Evolutionary conservation across 2,113 vertebrate genomes (phyloP).

Genomic region (Rhinichthys klamathensis): DNA sequence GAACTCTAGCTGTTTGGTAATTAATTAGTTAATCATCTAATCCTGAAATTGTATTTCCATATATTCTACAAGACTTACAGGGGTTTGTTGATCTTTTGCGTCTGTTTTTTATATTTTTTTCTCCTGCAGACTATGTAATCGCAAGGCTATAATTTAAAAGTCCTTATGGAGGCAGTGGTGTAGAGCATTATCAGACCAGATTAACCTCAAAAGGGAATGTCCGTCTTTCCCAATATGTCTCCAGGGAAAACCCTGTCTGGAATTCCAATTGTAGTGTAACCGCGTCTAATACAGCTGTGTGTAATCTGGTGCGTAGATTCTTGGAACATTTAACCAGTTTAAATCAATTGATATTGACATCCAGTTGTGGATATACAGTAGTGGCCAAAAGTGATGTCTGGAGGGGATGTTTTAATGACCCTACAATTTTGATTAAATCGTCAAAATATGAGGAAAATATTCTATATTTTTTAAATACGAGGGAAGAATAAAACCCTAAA

Average conservation of each 20-base stretch:
- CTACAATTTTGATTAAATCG: too few relatives aligned
- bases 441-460: too few relatives aligned
- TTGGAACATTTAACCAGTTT: neutral
- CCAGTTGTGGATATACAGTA: neutral
- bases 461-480: too few relatives aligned
- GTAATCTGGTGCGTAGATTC: neutral
- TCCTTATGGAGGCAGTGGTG: slow-evolving; percentile 39
- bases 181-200: slow-evolving; percentile 18
- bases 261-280: slow-evolving; percentile 24
- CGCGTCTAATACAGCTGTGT: neutral
- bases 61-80: neutral
- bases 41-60: neutral
- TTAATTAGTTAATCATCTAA: neutral
- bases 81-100: neutral
- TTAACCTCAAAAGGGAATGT: slow-evolving; percentile 44
- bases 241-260: slow-evolving; percentile 19
- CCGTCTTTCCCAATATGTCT: slow-evolving; percentile 1
- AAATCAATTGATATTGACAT: neutral
- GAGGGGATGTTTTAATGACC: too few relatives aligned
- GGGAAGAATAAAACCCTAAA: too few relatives aligned
- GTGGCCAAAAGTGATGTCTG: too few relatives aligned
- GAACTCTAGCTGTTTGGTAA: neutral
- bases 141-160: slow-evolving; percentile 42
- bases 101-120: slow-evolving; percentile 13
- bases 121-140: neutral